phyloP scores from a whole-genome alignment of 1,140 invertebrate species.

The Conus betulinus region DNA sequence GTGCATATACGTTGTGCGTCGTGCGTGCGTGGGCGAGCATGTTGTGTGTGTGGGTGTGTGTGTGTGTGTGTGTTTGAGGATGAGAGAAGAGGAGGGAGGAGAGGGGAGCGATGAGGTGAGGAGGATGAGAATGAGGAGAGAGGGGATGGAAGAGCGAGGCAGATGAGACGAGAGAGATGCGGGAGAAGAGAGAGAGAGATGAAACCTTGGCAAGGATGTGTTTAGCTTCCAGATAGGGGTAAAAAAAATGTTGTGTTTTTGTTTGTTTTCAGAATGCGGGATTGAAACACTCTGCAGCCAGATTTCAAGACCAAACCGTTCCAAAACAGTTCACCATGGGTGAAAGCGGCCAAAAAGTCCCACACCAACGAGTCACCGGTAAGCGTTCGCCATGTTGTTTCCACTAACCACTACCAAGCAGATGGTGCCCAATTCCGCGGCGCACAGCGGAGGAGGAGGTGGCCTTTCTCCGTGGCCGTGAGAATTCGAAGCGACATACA shows the following conservation, averaged over 20 bases:
- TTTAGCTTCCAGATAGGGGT: not conserved
- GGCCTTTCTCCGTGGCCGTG: slow-evolving; percentile 52
- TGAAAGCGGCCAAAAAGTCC: not conserved
- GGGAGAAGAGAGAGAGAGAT: no score
- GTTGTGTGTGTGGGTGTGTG: no score
- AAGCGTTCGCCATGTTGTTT: slow-evolving; percentile 21
- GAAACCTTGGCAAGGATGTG: not conserved
- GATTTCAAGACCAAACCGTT: not conserved
- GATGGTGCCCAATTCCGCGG: not conserved
- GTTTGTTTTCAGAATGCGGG: not conserved
- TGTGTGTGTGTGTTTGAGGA: no score
- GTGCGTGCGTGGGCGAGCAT: no score
- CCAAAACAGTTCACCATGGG: not conserved
- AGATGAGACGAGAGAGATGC: no score
- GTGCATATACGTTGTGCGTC: no score
- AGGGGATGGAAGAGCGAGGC: no score
- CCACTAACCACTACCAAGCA: slow-evolving; percentile 6
- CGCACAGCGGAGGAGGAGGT: slow-evolving; percentile 40
- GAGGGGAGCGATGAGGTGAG: no score
- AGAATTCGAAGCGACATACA: slow-evolving; percentile 60
- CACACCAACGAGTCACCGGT: not conserved
- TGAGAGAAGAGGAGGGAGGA: no score
- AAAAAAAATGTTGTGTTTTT: no score
- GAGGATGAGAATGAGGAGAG: no score
- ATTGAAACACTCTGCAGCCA: not conserved